Evolutionary conservation across 2,888 invertebrate species (phyloP).

Genomic region (Athalia circularis): DNA sequence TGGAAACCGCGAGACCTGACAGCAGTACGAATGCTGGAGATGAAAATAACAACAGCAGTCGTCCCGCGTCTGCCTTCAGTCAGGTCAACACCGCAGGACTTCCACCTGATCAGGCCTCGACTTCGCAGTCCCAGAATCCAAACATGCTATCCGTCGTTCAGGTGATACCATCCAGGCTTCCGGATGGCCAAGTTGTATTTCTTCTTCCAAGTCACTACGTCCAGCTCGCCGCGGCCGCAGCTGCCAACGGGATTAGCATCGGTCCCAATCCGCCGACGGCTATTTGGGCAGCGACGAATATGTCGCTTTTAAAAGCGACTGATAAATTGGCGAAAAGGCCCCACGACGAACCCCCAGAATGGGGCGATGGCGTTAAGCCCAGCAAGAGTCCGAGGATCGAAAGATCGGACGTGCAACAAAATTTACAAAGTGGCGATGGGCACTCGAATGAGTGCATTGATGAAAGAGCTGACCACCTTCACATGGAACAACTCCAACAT

Average conservation of each 20-base stretch:
- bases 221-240: conserved; percentile 77
- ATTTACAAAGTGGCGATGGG: not conserved
- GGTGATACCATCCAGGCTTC: conserved; percentile 77
- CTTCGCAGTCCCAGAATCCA: conserved; percentile 65
- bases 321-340: conserved; percentile 70
- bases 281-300: conserved; percentile 72
- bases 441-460: not conserved
- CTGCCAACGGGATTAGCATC: conserved; percentile 72
- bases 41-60: conserved; percentile 74
- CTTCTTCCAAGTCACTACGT: conserved; percentile 80
- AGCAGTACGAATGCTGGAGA: conserved; percentile 73
- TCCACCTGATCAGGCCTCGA: conserved; percentile 54
- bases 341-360: conserved; percentile 61
- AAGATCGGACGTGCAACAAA: not conserved
- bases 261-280: conserved; percentile 72
- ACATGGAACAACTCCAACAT: conserved; percentile 51
- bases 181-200: conserved; percentile 80
- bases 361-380: conserved; percentile 55
- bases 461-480: not conserved
- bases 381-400: conserved; percentile 63
- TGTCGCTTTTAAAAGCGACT: conserved; percentile 70
- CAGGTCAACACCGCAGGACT: conserved; percentile 61
- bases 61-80: conserved; percentile 68
- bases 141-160: conserved; percentile 73
- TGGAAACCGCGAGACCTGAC: conserved; percentile 69